Base-by-base conservation (phyloP, 2,888 invertebrate species). In the Drosophila borborema region DNA sequence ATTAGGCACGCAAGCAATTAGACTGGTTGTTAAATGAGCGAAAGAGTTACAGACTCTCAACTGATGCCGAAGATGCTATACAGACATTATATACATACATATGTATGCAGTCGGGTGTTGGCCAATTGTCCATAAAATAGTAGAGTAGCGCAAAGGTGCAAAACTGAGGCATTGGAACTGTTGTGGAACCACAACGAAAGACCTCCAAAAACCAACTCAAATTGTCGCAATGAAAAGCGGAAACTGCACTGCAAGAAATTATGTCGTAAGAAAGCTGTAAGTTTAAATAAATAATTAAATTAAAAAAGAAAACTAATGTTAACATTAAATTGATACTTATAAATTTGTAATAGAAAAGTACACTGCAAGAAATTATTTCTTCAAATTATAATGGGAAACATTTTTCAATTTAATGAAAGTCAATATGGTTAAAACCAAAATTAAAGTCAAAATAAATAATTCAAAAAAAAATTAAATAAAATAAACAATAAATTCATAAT, bases 121-220 rank as follows among this genome's bases (percentile, higher is more conserved):
- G 64, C 54, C 78, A 81, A 79, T 72, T 65, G 54, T 59, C 60
- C 53, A 72, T 67, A 62, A 69, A 59, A 66, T 48, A 28, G 28
- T 28, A 28, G 49, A 28, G 12, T 34, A 28, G 51, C 51, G 56
- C 40, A 64, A 61, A 64, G 56, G 58, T 45, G 58, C 45, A 10
- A 58, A 58, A 16, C 20, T 36, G 58, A 20, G 20, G 58, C 45
- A n/a, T 20, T 41, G 41, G 38, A 49, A 23, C 49, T n/a, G 23
- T 40, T 16, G 10, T 28, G 28, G 28, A 28, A 28, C 18, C 63
- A 38, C 28, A 56, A 64, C 43, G 28, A 34, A 28, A 18, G 18
- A 12, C 18, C 12, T 18, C 34, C 34, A 12, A 14, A 36, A 58
- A 45, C 54, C 54, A 58, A 41, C 49, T 43, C 58, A 40, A 74